A percentile compares a stretch with the other conserved stretches of the same genome.
phyloP scores from a whole-genome alignment of 2,888 invertebrate species.

The Lycophotia porphyrea region DNA sequence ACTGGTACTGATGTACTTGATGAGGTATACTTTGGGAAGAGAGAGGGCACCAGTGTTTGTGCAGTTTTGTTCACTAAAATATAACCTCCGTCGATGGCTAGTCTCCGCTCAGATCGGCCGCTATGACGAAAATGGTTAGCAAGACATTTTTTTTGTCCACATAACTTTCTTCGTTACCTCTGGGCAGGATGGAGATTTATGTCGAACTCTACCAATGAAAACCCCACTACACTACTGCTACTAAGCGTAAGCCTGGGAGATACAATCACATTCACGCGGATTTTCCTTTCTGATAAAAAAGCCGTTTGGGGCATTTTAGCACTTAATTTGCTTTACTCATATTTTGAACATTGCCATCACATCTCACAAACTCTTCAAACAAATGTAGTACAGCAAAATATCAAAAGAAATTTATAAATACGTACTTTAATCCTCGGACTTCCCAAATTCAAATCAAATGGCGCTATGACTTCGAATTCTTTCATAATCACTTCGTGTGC shows the following conservation, averaged over 20 bases:
- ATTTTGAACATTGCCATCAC: not conserved
- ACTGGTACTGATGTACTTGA: not conserved
- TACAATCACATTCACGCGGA: not conserved
- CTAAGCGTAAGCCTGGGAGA: not conserved
- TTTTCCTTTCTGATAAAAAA: not conserved
- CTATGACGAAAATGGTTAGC: not conserved
- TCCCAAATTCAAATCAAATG: slow-evolving; percentile 77
- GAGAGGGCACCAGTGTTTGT: not conserved
- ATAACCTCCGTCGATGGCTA: not conserved
- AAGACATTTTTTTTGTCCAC: not conserved
- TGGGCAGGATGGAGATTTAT: not conserved
- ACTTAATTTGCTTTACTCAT: not conserved
- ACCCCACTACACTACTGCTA: not conserved
- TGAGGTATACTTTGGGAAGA: not conserved
- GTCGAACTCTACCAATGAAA: not conserved
- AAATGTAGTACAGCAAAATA: not conserved
- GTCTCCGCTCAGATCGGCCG: not conserved
- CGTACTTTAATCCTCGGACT: slow-evolving; percentile 71
- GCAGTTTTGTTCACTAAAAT: not conserved
- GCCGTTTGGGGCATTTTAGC: not conserved
- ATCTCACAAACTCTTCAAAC: not conserved
- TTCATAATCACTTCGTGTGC: slow-evolving; percentile 66
- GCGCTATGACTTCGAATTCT: slow-evolving; percentile 76
- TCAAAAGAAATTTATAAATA: not conserved
- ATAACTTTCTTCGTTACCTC: not conserved